Conservation (phyloP, 2,113 vertebrate species). For the Taxidea taxus region DNA sequence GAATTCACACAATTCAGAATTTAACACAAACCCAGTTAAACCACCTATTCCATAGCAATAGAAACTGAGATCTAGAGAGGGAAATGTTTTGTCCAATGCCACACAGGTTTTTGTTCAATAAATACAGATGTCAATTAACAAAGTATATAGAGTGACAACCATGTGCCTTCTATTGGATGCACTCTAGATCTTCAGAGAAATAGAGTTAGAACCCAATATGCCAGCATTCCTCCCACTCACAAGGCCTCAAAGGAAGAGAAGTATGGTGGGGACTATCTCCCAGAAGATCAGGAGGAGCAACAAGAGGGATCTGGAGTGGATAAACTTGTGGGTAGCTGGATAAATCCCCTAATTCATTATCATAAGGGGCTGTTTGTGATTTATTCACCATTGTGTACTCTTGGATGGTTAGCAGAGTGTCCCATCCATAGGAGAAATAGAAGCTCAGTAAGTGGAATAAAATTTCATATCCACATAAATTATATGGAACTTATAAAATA, state of each 20-base stretch:
- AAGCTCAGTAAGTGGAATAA: not conserved
- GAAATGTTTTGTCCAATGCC: not conserved
- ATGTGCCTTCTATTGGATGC: not conserved
- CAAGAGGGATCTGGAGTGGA: not conserved
- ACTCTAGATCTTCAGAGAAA: not conserved
- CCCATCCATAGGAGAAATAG: not conserved
- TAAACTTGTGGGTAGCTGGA: not conserved
- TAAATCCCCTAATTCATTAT: not conserved
- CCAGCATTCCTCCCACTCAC: not conserved
- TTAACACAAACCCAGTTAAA: not conserved
- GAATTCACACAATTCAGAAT: too few species aligned
- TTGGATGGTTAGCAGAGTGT: not conserved
- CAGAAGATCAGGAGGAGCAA: not conserved
- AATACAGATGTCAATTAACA: not conserved
- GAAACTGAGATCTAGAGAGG: not conserved
- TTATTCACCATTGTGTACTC: not conserved
- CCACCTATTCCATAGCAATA: not conserved
- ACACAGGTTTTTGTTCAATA: not conserved
- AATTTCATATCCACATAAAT: not conserved
- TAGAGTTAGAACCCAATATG: not conserved
- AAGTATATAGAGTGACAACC: not conserved
- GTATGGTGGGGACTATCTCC: not conserved
- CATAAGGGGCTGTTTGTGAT: not conserved
- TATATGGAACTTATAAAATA: not conserved
- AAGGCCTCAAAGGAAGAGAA: not conserved